phyloP scores from a whole-genome alignment of 1,140 invertebrate species.

The Drosophila pseudoobscura region DNA sequence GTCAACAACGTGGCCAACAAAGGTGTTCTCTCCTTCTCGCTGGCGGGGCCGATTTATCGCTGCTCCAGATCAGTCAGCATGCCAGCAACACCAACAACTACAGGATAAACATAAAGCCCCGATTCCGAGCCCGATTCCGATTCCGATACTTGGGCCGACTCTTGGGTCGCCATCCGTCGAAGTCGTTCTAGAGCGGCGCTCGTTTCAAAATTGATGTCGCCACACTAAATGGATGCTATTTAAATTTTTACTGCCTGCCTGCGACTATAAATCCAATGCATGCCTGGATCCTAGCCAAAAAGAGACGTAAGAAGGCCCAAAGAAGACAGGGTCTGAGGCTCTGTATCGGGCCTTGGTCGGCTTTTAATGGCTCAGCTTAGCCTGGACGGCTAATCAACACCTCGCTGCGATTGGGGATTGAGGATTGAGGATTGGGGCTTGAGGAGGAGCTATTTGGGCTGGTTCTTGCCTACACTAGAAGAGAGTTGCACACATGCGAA shows the following conservation, averaged over 20 bases:
- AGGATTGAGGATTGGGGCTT: not conserved
- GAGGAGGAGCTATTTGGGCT: not conserved
- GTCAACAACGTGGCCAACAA: constrained; percentile 77
- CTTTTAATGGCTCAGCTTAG: constrained; percentile 49
- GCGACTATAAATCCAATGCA: constrained; percentile 62
- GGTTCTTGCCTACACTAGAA: not conserved
- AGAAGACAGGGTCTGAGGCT: too few relatives aligned
- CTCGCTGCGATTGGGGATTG: constrained; percentile 10
- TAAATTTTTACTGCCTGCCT: constrained; percentile 74
- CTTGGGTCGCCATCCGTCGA: not conserved
- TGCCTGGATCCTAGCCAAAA: constrained; percentile 9
- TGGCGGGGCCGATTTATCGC: constrained; percentile 60
- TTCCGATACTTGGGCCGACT: not conserved
- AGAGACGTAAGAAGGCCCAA: not conserved
- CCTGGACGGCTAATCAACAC: constrained; percentile 44
- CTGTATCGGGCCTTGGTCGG: constrained; percentile 11
- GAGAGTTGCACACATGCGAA: not conserved
- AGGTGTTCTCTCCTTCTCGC: constrained; percentile 47
- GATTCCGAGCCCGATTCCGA: constrained; percentile 13
- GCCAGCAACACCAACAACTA: constrained; percentile 34
- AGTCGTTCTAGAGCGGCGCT: constrained; percentile 46
- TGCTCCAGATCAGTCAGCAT: constrained; percentile 74
- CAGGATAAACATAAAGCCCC: constrained; percentile 35
- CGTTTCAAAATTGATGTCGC: constrained; percentile 65
- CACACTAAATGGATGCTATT: constrained; percentile 76